Evolutionary conservation across 92 coral and sea anemone species (phyloP).

Genomic region (Parazoanthus atlanticus): DNA sequence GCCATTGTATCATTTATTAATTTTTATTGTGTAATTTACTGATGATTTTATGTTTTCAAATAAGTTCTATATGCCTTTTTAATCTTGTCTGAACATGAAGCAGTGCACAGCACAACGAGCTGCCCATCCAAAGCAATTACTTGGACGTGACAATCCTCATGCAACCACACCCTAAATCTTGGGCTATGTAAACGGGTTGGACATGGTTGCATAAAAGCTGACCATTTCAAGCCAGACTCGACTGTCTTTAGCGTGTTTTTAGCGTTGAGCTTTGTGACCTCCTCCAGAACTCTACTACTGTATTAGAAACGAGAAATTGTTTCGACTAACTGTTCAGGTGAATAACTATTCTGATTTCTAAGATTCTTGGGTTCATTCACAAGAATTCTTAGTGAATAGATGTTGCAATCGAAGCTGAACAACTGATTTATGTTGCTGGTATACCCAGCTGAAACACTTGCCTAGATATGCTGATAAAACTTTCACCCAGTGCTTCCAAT

Average conservation of each 20-base stretch:
- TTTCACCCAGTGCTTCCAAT: neutral
- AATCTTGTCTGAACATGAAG: neutral
- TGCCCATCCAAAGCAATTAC: neutral
- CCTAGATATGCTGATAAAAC: neutral
- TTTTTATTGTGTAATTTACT: too few species aligned
- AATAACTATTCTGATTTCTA: too few species aligned
- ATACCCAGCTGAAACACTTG: neutral
- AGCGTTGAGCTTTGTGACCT: too few species aligned
- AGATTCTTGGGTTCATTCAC: neutral
- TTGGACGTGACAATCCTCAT: neutral
- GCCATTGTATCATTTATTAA: too few species aligned
- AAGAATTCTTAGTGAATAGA: neutral
- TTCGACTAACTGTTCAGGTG: neutral
- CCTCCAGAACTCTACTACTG: too few species aligned
- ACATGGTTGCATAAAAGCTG: neutral
- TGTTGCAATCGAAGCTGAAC: neutral
- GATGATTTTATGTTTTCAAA: too few species aligned
- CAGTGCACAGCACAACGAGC: neutral
- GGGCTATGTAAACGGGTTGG: neutral
- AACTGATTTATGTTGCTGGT: neutral
- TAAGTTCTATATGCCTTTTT: neutral
- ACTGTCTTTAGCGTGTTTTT: neutral
- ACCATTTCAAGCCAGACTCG: neutral
- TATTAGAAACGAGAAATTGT: too few species aligned
- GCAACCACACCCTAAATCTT: slow-evolving; percentile 2